A percentile compares a stretch with the other conserved stretches of the same genome.
Evolutionary conservation across 37 sponge, comb jelly and placozoan species (phyloP).

Genomic region (Beroe forskalii): DNA sequence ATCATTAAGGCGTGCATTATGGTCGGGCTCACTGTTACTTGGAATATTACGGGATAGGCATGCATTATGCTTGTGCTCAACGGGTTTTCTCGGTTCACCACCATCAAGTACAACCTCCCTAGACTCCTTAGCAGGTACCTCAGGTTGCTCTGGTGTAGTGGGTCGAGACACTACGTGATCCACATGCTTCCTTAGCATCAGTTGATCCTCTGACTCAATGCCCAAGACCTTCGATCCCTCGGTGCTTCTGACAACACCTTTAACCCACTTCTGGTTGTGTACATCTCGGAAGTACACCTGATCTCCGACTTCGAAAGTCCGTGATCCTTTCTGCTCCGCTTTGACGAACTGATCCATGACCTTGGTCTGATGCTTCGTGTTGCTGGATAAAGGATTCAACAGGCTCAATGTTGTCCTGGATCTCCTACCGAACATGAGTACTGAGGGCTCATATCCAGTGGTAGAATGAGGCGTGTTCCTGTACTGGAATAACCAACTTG

Average conservation of each 20-base stretch:
- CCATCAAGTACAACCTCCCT: no score
- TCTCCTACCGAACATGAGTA: slow-evolving; percentile 43
- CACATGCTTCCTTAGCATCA: background rate
- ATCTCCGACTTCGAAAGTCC: background rate
- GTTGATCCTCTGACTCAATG: background rate
- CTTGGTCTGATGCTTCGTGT: background rate
- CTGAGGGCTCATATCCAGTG: background rate
- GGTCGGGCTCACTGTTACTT: no score
- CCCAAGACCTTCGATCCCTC: background rate
- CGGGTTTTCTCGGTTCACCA: no score
- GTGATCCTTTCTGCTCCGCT: background rate
- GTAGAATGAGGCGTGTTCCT: background rate
- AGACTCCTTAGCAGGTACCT: no score
- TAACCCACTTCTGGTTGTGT: background rate
- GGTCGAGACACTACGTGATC: slow-evolving; percentile 6
- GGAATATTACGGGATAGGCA: no score
- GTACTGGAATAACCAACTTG: background rate
- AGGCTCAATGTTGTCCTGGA: background rate
- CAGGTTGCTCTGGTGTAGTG: no score
- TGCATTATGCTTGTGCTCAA: no score
- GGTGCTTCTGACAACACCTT: background rate
- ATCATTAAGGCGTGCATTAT: no score
- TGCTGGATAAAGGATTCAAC: background rate
- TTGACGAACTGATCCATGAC: background rate
- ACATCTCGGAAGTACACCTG: background rate